Percentiles rank a stretch among this genome's conserved stretches.
phyloP scores from a whole-genome alignment of 2,113 vertebrate genomes.

The Hippocampus guttulatus region DNA sequence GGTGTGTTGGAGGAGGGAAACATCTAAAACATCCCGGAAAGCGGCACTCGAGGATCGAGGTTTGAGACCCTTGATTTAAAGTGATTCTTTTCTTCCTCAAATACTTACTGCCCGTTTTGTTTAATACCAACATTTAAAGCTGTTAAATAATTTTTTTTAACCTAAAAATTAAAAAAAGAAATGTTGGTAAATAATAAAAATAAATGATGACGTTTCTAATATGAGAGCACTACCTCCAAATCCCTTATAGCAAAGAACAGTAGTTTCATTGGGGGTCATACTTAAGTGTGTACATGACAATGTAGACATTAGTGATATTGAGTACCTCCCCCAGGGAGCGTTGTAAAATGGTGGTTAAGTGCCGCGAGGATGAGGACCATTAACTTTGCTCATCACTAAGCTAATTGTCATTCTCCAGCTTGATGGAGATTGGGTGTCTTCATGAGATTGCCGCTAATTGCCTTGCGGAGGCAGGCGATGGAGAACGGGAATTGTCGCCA shows the following conservation, averaged over 20 bases:
- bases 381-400: conserved; percentile 18
- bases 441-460: conserved; percentile 15
- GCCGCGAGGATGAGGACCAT: conserved; percentile 17
- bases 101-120: neutral
- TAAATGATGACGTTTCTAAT: neutral
- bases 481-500: neutral
- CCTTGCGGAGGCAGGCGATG: neutral
- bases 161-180: too few species aligned
- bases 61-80: neutral
- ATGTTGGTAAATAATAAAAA: too few species aligned
- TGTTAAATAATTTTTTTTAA: neutral
- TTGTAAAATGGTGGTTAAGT: conserved; percentile 1
- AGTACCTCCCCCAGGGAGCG: neutral
- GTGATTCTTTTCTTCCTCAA: neutral
- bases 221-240: neutral
- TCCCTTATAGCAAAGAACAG: neutral
- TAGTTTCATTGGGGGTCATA: neutral
- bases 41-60: too few species aligned
- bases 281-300: neutral
- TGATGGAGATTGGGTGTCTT: conserved; percentile 18
- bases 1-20: too few species aligned
- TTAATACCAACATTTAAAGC: neutral
- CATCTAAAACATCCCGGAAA: neutral
- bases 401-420: conserved; percentile 27
- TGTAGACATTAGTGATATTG: neutral